phyloP scores from a whole-genome alignment of 2,797 vertebrate genomes.

The Ptychadena robeensis region DNA sequence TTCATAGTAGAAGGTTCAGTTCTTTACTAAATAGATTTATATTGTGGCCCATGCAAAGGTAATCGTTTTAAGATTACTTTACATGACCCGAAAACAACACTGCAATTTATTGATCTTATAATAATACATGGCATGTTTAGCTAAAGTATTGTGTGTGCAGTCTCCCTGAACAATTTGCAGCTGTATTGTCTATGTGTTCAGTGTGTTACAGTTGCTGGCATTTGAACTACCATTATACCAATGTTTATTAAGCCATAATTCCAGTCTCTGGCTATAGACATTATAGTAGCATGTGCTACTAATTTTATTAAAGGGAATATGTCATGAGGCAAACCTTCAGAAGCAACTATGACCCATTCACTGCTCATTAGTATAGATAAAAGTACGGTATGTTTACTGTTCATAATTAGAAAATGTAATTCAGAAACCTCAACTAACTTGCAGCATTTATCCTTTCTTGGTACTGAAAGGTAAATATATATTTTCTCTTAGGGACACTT shows the following conservation, averaged over 20 bases:
- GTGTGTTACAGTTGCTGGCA: neutral
- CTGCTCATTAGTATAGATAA: too few species aligned
- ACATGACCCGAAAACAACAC: slow-evolving; percentile 9
- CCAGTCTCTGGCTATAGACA: neutral
- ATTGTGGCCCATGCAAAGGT: neutral
- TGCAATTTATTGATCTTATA: slow-evolving; percentile 19
- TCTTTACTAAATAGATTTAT: slow-evolving; percentile 11
- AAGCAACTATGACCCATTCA: too few species aligned
- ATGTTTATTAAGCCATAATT: neutral
- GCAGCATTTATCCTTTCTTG: too few species aligned
- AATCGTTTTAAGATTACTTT: slow-evolving; percentile 20
- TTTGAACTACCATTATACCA: neutral
- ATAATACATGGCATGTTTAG: neutral
- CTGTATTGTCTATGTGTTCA: neutral
- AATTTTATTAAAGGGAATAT: neutral
- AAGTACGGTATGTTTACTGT: too few species aligned
- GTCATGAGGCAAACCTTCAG: neutral
- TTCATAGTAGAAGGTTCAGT: neutral
- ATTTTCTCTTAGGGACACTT: too few species aligned
- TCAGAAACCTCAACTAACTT: too few species aligned
- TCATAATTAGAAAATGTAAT: too few species aligned
- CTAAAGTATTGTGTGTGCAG: neutral
- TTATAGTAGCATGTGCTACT: neutral
- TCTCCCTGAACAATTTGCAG: neutral
- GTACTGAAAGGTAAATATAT: too few species aligned